Evolutionary conservation across 2,888 invertebrate species (phyloP).

Genomic region (Erebia aethiops): DNA sequence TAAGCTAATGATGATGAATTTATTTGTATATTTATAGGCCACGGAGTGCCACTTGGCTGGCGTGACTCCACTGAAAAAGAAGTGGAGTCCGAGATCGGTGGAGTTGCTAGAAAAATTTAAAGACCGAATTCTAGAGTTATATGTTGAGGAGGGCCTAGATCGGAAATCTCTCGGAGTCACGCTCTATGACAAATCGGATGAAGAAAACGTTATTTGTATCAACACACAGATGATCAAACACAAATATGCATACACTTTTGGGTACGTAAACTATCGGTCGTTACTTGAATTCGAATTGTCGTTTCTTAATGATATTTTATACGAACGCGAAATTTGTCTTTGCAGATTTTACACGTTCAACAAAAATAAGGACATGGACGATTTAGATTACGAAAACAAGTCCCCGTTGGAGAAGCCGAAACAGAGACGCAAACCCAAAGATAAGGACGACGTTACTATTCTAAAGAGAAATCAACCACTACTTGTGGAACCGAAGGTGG

Average conservation of each 20-base stretch:
- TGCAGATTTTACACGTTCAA: constrained; percentile 63
- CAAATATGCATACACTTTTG: constrained; percentile 69
- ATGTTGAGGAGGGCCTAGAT: constrained; percentile 59
- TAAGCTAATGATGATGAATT: not conserved
- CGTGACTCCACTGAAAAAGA: constrained; percentile 66
- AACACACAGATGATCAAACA: constrained; percentile 69
- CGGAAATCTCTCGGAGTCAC: constrained; percentile 63
- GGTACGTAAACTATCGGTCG: constrained; percentile 51
- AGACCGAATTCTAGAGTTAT: constrained; percentile 54
- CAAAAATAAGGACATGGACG: constrained; percentile 51
- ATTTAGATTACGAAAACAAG: constrained; percentile 57
- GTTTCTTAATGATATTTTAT: too few relatives aligned
- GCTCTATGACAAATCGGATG: constrained; percentile 56
- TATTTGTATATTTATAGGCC: constrained; percentile 50
- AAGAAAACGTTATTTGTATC: constrained; percentile 58
- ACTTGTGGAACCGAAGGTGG: constrained; percentile 44
- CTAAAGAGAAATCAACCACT: constrained; percentile 46
- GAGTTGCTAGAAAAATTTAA: constrained; percentile 55
- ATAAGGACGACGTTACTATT: constrained; percentile 46
- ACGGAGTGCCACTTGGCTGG: constrained; percentile 71
- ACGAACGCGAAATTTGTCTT: constrained; percentile 12
- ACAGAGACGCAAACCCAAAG: constrained; percentile 38
- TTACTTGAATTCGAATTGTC: not conserved
- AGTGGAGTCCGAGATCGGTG: constrained; percentile 66
- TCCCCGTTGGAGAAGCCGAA: constrained; percentile 50